Evolutionary conservation across 2,888 invertebrate genomes (phyloP), one percentile per base, ranked within the genome.

Genomic region (Odontocolon sp.): DNA sequence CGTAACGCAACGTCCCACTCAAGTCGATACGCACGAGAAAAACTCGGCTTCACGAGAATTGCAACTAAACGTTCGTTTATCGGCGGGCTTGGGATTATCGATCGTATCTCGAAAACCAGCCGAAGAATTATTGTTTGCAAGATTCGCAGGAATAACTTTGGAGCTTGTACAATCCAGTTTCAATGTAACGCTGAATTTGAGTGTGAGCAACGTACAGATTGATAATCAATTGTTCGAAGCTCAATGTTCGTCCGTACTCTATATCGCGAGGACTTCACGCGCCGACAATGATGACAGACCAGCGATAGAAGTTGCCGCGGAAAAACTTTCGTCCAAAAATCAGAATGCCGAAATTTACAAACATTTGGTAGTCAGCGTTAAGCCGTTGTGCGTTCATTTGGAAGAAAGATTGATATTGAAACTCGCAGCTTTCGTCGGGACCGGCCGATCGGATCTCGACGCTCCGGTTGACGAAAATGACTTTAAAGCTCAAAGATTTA

Each of bases 291-390:
- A 91, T 76, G 89, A 89, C n/a, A 91, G 94, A 81, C 95, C 96
- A 31, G 96, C 97, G 5, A 92, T 98, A 81, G 94, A 95, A 85
- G 92, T 98, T 59, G 94, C 95, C 14, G 93, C 95, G 1, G 96
- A 97, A 91, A 93, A 96, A 85, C 92, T 95, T 79, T 94, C 95
- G 26, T 93, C 88, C 77, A 91, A 87, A 87, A 89, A 89, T 78
- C 87, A 95, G 91, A 96, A 98, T 91, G 97, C 98, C 1, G 94
- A 96, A 81, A 97, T 97, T 87, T 97, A 96, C 91, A 95, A 96
- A 91, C 95, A 97, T 89, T 91, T 98, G 71, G 94, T 96, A 16
- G 92, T 98, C 9, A 94, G 95, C 78, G 91, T 98, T 67, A 95
- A 96, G 63, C 96, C 97, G 66, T 92, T 98, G 72, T 95, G 96